Base-by-base conservation (phyloP, 2,797 vertebrate genomes). In the Hylomyscus alleni region DNA sequence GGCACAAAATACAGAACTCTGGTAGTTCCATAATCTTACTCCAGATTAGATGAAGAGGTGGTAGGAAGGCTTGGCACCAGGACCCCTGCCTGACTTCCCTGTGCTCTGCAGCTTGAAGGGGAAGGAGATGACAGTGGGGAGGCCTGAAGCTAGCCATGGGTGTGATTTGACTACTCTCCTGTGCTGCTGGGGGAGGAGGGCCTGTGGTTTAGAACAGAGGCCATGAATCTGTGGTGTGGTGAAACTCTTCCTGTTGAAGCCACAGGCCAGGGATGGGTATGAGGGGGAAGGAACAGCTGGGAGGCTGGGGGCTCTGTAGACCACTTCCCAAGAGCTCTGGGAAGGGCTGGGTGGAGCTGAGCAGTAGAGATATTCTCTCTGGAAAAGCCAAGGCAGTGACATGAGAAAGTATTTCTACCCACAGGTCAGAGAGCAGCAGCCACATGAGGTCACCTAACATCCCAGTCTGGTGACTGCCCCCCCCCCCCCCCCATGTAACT, bases 1-100 rank as follows among this genome's bases (percentile, higher is more conserved):
- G 52, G 17, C 56, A 52, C 47, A 37, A 67, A 47, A 65, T 1
- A 6, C 26, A 0, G 14, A 84, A 62, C 14, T 6, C 7, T 26
- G 0, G 29, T 20, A 24, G 9, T 17, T 13, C n/a, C 6, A 22
- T 11, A 47, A 47, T 58, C 31, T 29, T 12, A 31, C 14, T 0
- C 2, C n/a, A 22, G 62, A 22, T 52, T 44, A 24, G 40, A 5
- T 54, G 26, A 76, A 76, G 10, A n/a, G 69, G 58, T 11, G 6
- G 29, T 34, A 26, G 4, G 78, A 26, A 73, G 10, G 3, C n/a
- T 0, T 22, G 52, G 22, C 0, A 4, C 37, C 69, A 2, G 37
- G 72, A 47, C 1, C 1, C 34, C 37, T 31, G 1, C 9, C 9
- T 1, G 3, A 0, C 40, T 20, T 73, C 22, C 7, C 0, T 54